These are phyloP conservation scores for Symphodus melops DNA, from an alignment of 2,113 vertebrate species.

Conservation along the genomic window DNA sequence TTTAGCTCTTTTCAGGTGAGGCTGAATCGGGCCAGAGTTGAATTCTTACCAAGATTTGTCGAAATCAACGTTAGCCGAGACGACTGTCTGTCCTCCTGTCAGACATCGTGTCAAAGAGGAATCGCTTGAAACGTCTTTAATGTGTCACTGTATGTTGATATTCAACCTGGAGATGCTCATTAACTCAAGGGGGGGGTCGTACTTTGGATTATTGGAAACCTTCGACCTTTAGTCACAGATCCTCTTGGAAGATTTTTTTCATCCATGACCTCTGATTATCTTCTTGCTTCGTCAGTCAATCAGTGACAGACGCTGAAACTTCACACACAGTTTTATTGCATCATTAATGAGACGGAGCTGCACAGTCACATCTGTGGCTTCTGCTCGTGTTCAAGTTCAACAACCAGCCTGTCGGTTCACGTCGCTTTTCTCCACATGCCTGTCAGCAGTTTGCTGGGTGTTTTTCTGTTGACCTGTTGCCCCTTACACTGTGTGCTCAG, in stretches of 20 bases:
- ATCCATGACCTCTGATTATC: neutral
- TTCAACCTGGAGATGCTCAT: neutral
- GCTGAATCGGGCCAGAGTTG: too few relatives aligned
- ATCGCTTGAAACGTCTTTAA: neutral
- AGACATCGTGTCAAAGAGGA: too few relatives aligned
- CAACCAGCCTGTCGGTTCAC: neutral
- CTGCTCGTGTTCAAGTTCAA: too few relatives aligned
- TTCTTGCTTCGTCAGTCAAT: conserved; percentile 25
- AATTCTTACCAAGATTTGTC: too few relatives aligned
- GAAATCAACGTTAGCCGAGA: too few relatives aligned
- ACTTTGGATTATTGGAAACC: neutral
- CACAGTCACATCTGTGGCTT: neutral
- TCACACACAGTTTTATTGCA: neutral
- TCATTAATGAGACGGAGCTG: neutral
- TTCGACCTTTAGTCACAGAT: neutral
- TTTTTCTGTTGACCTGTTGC: neutral
- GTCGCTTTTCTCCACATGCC: neutral
- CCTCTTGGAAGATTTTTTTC: neutral
- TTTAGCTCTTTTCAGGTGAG: neutral
- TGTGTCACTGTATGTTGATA: neutral
- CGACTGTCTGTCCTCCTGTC: too few relatives aligned
- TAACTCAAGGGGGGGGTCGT: neutral
- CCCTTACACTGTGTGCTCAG: neutral
- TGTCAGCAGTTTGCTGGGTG: neutral
- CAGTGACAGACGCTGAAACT: conserved; percentile 23